Percentiles rank a stretch among this genome's conserved stretches.
These are phyloP conservation scores for Cheilosia impressa DNA, from an alignment of 2,888 invertebrate species.

Conservation along the genomic window DNA sequence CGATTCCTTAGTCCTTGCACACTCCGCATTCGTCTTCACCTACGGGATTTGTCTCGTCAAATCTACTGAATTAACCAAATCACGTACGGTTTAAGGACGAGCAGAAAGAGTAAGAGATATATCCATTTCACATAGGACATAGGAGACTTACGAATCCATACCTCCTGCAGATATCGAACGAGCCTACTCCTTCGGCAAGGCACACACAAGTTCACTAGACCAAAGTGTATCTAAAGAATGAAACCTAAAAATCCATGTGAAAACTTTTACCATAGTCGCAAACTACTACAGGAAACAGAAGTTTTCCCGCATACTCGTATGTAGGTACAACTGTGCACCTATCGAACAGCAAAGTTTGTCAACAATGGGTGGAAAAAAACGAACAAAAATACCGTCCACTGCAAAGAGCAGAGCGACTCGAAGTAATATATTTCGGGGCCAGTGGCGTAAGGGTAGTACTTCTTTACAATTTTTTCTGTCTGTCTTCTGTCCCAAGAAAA, in stretches of 20 bases:
- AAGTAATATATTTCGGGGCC: slow-evolving; percentile 1
- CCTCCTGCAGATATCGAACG: slow-evolving; percentile 14
- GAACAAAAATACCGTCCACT: background rate
- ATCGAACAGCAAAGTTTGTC: slow-evolving; percentile 64
- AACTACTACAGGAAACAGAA: slow-evolving; percentile 48
- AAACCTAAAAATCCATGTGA: slow-evolving; percentile 33
- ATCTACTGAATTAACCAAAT: slow-evolving; percentile 66
- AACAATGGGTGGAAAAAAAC: slow-evolving; percentile 37
- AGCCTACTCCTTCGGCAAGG: slow-evolving; percentile 43
- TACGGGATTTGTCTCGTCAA: background rate
- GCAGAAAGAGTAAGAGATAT: slow-evolving; percentile 54
- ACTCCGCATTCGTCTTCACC: background rate
- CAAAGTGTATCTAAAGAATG: slow-evolving; percentile 33
- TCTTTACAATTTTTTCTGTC: background rate
- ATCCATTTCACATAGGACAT: slow-evolving; percentile 39
- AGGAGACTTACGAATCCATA: background rate
- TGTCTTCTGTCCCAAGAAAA: background rate
- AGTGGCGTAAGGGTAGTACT: background rate
- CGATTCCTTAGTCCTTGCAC: background rate
- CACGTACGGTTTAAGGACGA: slow-evolving; percentile 58
- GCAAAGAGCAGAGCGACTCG: background rate
- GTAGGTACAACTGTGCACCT: slow-evolving; percentile 24
- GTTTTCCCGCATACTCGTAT: slow-evolving; percentile 33
- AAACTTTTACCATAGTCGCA: slow-evolving; percentile 39
- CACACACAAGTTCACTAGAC: background rate